These are phyloP conservation scores for Platyscapa corneri DNA, from an alignment of 1,140 invertebrate species.

Conservation along the genomic window DNA sequence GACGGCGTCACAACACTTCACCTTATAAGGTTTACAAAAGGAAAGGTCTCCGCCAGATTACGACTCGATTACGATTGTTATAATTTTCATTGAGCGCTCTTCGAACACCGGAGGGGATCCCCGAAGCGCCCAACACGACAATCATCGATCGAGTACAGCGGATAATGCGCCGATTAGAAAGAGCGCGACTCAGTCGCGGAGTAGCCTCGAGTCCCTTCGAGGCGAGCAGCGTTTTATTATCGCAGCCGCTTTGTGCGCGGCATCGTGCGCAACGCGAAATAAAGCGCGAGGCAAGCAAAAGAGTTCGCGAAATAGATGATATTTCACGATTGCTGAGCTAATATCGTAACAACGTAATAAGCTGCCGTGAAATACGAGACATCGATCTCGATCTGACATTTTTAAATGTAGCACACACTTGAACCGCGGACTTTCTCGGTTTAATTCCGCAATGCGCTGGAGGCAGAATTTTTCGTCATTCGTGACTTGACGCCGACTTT, in stretches of 20 bases:
- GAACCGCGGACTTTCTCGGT: constrained; percentile 37
- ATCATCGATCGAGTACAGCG: constrained; percentile 20
- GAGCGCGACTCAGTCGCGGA: background rate
- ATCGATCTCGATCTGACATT: constrained; percentile 43
- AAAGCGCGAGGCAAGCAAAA: constrained; percentile 8
- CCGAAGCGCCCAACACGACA: no score
- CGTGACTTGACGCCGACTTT: background rate
- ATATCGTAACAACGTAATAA: constrained; percentile 30
- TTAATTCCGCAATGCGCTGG: constrained; percentile 19
- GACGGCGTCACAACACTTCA: no score
- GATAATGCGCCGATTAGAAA: background rate
- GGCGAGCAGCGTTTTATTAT: constrained; percentile 8
- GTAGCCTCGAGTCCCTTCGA: background rate
- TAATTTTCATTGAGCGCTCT: background rate
- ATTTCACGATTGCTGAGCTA: constrained; percentile 30
- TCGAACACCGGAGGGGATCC: background rate
- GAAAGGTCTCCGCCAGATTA: background rate
- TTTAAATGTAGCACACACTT: constrained; percentile 23
- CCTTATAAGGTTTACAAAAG: background rate
- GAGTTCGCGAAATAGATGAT: constrained; percentile 28
- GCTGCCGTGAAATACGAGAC: constrained; percentile 29
- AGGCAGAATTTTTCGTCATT: constrained; percentile 32
- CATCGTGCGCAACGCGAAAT: background rate
- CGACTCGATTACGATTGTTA: background rate
- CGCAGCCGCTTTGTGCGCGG: constrained; percentile 11